Conservation (phyloP, 2,888 invertebrate genomes). For the Synanthedon vespiformis region DNA sequence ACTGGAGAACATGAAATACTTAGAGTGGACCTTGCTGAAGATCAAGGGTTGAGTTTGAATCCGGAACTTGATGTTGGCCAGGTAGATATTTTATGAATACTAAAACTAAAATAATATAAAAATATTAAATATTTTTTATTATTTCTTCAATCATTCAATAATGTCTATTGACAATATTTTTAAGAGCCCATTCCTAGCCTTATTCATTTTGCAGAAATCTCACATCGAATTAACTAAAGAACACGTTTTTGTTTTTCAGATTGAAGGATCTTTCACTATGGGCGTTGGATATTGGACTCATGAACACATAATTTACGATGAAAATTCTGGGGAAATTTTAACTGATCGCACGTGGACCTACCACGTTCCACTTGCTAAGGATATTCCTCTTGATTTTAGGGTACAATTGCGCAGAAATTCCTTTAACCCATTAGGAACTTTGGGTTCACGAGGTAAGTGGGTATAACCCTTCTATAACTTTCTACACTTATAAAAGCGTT, state of each 20-base stretch:
- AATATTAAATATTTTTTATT: too few species aligned
- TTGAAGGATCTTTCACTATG: conserved; percentile 79
- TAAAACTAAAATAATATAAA: too few species aligned
- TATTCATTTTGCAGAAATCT: background rate
- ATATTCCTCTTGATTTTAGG: conserved; percentile 75
- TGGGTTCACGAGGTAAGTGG: conserved; percentile 69
- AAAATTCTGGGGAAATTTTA: conserved; percentile 67
- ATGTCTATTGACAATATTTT: too few species aligned
- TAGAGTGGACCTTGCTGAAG: conserved; percentile 70
- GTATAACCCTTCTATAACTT: too few species aligned
- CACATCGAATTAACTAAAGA: too few species aligned
- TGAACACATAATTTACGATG: conserved; percentile 72
- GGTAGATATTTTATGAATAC: conserved; percentile 8
- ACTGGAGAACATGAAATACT: conserved; percentile 70
- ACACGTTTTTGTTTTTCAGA: conserved; percentile 16
- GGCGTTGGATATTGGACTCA: conserved; percentile 74
- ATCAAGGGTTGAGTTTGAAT: conserved; percentile 68
- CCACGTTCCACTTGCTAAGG: conserved; percentile 73
- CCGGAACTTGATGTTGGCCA: conserved; percentile 72
- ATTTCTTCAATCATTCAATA: too few species aligned
- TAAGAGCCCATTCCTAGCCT: too few species aligned
- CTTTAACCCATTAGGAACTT: conserved; percentile 65
- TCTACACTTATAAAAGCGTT: too few species aligned
- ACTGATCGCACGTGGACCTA: conserved; percentile 79
- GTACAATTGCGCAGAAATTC: conserved; percentile 69